These are phyloP conservation scores for Hypocryptadius cinnamomeus DNA, from an alignment of 2,113 vertebrate species.

Conservation along the genomic window DNA sequence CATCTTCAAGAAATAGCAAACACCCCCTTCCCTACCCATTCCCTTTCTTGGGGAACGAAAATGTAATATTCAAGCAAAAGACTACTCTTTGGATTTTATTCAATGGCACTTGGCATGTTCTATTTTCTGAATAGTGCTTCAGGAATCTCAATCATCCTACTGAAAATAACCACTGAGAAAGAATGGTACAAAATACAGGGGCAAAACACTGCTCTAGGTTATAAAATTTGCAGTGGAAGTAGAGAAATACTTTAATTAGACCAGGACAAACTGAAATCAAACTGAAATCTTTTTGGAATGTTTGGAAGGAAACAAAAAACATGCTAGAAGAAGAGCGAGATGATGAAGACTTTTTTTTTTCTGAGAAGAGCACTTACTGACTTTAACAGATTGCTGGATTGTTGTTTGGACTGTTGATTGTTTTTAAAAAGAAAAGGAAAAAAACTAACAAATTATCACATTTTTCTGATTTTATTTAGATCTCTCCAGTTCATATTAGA, in stretches of 20 bases:
- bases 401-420: not conserved
- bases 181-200: not conserved
- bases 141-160: not conserved
- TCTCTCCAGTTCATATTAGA: not conserved
- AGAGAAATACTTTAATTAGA: not conserved
- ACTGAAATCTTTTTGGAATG: not conserved
- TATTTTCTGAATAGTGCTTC: not conserved
- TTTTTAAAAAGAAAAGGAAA: not conserved
- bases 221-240: not conserved
- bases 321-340: not conserved
- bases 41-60: not conserved
- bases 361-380: not conserved
- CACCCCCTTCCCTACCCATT: not conserved
- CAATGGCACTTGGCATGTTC: not conserved
- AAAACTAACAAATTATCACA: not conserved
- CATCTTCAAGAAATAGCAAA: not conserved
- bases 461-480: not conserved
- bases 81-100: not conserved
- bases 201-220: not conserved
- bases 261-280: not conserved
- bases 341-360: not conserved
- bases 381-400: not conserved
- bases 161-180: not conserved
- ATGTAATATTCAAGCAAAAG: not conserved
- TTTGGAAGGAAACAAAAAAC: not conserved